Base-by-base conservation (phyloP, 2,113 vertebrate species). In the Cephalophus harveyi region DNA sequence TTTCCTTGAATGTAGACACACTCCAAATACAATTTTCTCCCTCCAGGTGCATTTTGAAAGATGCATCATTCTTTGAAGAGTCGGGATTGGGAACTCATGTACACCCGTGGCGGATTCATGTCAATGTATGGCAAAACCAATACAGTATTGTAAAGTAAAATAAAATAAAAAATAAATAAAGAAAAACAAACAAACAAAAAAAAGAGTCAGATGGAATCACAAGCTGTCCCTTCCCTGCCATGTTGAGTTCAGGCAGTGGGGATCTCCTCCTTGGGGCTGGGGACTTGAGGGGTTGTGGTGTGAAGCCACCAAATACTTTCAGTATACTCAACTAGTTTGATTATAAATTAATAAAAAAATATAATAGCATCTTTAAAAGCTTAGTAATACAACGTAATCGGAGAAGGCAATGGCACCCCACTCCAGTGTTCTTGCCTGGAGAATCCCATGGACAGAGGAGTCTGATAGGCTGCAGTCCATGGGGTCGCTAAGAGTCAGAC, bases 201-300 rank as follows among this genome's bases (percentile, higher is more conserved):
- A 57, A 82, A 27, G 64, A 81, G 30, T 2, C 5, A 27, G 21
- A 57, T 11, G 4, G 23, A 7, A 28, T 50, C 60, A 5, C 5
- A 0, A 4, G 0, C 43, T 6, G 2, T 40, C 54, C 54, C 54
- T 81, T 54, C 10, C 15, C 48, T 9, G 48, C 28, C 21, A 21
- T 0, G 0, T 40, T 81, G 25, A 2, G 4, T 50, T 43, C 67
- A 46, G 50, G 43, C 1, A 21, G 23, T 16, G 7, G 40, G 52
- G 15, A 40, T 43, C 43, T 27, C 48, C 30, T 52, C 50, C 48
- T 30, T 52, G 48, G 30, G 30, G 30, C 10, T 82, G 48, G 48
- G 48, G 30, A 6, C 11, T 23, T 13, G 48, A 33, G 48, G 48
- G 17, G 2, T 33, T 82, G 30, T 21, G 48, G 33, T 23, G 17